Base-by-base conservation (phyloP, 2,797 vertebrate species). In the Malacoraja senta region DNA sequence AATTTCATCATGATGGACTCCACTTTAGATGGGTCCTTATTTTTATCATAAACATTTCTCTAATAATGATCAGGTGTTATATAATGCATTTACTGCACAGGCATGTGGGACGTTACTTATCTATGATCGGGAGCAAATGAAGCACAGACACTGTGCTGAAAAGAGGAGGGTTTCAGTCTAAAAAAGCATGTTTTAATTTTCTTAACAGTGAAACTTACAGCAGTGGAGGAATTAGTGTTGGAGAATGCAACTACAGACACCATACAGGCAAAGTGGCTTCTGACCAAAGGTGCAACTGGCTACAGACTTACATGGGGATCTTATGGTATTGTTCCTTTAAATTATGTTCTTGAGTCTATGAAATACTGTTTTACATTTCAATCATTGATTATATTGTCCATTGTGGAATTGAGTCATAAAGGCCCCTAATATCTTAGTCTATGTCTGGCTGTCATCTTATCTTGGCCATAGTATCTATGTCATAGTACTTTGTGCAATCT, bases 271-370 rank as follows among this genome's bases (percentile, higher is more conserved):
- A 94, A 96, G n/a, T 99, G 98, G 98, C 94, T 94, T 0, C 94
- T 97, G 0, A 97, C 98, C 7, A 96, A 93, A 8, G 98, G 98
- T 3, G 98, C 98, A 1, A 96, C 97, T 0, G 98, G 98, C 1
- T 98, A 98, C 95, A 96, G 98, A 15, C 96, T 98, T 92, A 98
- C 97, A n/a, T 98, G 98, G 97, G 94, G 95, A 8, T 97, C 97
- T 0, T 81, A 95, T 96, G 98, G 98, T 98, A 96, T 15, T 76
- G 61, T 78, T 44, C 93, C 81, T 44, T 58, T 76, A 29, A 92
- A 58, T 88, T 35, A 8, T 35, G 35, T 65, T 21, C 84, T 35
- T n/a, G 35, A 2, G 29, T 10, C 32, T 35, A 65, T 15, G 17
- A 17, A 65, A 32, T 68, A 68, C 21, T 10, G 2, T 63, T 61